These are phyloP conservation scores for Hyalella azteca DNA, from an alignment of 2,888 invertebrate genomes.

Conservation along the genomic window DNA sequence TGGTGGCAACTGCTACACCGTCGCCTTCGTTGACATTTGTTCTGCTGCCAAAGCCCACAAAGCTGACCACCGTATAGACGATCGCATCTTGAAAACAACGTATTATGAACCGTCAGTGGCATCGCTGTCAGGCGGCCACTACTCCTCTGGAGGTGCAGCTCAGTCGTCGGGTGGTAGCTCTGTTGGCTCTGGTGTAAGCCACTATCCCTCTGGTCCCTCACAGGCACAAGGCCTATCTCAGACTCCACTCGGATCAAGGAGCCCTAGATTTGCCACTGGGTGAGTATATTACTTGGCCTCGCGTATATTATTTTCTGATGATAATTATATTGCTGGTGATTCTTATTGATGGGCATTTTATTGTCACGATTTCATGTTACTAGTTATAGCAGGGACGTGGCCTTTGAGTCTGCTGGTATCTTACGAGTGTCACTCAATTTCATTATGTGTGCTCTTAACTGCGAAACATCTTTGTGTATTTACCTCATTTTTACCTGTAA, in stretches of 20 bases:
- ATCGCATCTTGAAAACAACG: slow-evolving; percentile 84
- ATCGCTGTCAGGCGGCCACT: slow-evolving; percentile 58
- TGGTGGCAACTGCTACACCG: slow-evolving; percentile 78
- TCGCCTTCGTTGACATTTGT: slow-evolving; percentile 96
- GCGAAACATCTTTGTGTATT: no score
- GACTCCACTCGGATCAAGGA: slow-evolving; percentile 52
- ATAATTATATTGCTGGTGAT: no score
- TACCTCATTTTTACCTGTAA: no score
- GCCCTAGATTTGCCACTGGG: slow-evolving; percentile 53
- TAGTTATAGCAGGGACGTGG: no score
- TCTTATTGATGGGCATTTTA: no score
- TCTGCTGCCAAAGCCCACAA: slow-evolving; percentile 93
- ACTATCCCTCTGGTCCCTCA: slow-evolving; percentile 37
- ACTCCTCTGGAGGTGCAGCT: slow-evolving; percentile 62
- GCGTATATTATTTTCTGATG: no score
- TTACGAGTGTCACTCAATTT: no score
- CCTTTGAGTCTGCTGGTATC: no score
- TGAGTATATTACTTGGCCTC: no score
- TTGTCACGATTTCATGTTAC: no score
- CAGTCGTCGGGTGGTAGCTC: slow-evolving; percentile 64
- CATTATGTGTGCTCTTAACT: no score
- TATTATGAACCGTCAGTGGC: slow-evolving; percentile 81
- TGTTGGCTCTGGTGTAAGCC: slow-evolving; percentile 56
- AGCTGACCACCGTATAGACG: slow-evolving; percentile 86
- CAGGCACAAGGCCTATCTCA: slow-evolving; percentile 42